A percentile compares a stretch with the other conserved stretches of the same genome.
Evolutionary conservation across 1,140 invertebrate species (phyloP).

Genomic region (Pseudoatta argentina): DNA sequence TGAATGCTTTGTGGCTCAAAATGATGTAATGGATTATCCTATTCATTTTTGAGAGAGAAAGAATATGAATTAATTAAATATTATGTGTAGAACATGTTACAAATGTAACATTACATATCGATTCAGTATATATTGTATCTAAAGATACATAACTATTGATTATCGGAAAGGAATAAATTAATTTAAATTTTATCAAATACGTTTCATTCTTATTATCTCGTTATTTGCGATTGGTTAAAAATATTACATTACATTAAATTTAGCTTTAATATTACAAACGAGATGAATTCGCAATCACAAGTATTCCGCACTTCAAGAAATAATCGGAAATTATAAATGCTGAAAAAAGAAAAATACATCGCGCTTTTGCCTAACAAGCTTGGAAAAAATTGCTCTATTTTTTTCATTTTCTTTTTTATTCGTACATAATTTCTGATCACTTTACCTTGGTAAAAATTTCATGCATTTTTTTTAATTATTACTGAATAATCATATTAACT

Average conservation of each 20-base stretch:
- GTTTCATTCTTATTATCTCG: constrained; percentile 18
- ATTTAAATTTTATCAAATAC: constrained; percentile 16
- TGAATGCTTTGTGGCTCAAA: neutral
- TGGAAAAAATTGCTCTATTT: constrained; percentile 50
- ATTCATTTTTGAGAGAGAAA: neutral
- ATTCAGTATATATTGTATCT: neutral
- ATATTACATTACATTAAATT: constrained; percentile 1
- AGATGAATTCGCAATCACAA: neutral
- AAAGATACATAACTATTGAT: neutral
- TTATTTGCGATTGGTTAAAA: neutral
- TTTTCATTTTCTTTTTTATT: constrained; percentile 29
- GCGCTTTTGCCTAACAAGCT: constrained; percentile 51
- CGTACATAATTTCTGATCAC: constrained; percentile 33
- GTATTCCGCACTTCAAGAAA: neutral
- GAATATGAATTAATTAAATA: constrained; percentile 21
- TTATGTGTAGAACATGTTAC: neutral
- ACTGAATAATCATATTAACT: too few species aligned
- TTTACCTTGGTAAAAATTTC: neutral
- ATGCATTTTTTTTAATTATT: too few species aligned
- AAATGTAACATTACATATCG: neutral
- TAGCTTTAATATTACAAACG: neutral
- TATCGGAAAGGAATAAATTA: neutral
- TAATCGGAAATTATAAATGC: neutral
- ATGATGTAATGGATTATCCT: neutral
- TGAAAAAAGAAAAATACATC: neutral